Percentiles rank a stretch among this genome's conserved stretches.
phyloP scores from a whole-genome alignment of 2,888 invertebrate genomes.

The Itoplectis maculator region DNA sequence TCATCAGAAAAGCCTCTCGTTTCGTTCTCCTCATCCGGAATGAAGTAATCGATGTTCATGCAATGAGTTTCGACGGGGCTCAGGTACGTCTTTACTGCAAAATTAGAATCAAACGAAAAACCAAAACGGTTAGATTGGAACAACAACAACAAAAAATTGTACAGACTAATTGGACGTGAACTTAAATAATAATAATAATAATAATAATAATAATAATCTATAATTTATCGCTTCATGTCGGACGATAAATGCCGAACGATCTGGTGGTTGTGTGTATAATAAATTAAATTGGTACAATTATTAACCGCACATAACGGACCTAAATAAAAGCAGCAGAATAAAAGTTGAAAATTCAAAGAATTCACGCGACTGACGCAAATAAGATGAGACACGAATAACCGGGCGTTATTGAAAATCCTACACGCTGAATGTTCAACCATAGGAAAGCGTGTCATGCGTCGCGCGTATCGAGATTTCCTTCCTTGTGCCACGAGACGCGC shows the following conservation, averaged over 20 bases:
- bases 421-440: background rate
- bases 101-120: background rate
- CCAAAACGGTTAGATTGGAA: no score
- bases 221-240: no score
- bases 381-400: conserved; percentile 9
- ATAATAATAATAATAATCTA: no score
- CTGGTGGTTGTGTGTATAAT: no score
- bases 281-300: no score
- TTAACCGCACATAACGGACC: no score
- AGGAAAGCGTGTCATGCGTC: conserved; percentile 41
- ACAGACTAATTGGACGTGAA: no score
- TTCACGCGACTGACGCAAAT: no score
- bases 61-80: conserved; percentile 98
- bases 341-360: no score
- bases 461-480: conserved; percentile 18
- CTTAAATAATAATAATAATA: no score
- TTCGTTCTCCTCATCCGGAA: conserved; percentile 94
- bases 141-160: background rate
- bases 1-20: conserved; percentile 92
- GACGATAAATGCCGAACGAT: no score
- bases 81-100: conserved; percentile 92
- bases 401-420: conserved; percentile 18
- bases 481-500: conserved; percentile 14
- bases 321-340: no score
- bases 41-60: conserved; percentile 97